These are phyloP conservation scores for Gambelia wislizenii DNA, from an alignment of 2,797 vertebrate genomes.

Conservation along the genomic window DNA sequence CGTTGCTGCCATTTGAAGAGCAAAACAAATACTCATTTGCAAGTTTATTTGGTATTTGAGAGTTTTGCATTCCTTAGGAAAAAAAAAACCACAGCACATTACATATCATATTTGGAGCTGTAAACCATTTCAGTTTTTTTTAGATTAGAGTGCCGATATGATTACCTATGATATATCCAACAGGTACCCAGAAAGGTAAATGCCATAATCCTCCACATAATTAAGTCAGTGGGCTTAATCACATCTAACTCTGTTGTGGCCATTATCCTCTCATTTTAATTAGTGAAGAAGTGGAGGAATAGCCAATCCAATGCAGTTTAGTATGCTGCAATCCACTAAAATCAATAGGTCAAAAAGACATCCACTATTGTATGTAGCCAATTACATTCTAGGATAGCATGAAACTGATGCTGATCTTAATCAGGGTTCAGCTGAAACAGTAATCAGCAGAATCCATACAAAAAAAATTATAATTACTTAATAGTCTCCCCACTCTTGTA, in stretches of 20 bases:
- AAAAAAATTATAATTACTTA: background rate
- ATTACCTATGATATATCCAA: background rate
- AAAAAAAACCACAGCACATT: background rate
- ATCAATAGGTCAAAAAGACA: background rate
- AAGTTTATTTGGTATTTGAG: constrained; percentile 19
- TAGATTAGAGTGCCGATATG: background rate
- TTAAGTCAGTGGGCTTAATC: background rate
- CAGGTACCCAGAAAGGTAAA: background rate
- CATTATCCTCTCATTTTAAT: background rate
- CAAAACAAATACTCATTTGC: constrained; percentile 31
- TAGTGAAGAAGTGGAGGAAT: background rate
- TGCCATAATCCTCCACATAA: background rate
- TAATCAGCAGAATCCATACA: background rate
- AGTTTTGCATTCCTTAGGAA: background rate
- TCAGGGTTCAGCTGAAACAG: background rate
- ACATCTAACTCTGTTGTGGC: background rate
- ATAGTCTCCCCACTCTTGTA: background rate
- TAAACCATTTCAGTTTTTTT: background rate
- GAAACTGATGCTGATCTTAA: background rate
- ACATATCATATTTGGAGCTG: background rate
- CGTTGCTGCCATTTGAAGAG: constrained; percentile 21
- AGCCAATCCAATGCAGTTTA: background rate
- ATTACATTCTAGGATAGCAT: background rate
- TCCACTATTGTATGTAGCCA: background rate
- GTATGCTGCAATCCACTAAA: background rate